phyloP scores from a whole-genome alignment of 2,797 vertebrate genomes.

The Neosilurus hyrtlii region DNA sequence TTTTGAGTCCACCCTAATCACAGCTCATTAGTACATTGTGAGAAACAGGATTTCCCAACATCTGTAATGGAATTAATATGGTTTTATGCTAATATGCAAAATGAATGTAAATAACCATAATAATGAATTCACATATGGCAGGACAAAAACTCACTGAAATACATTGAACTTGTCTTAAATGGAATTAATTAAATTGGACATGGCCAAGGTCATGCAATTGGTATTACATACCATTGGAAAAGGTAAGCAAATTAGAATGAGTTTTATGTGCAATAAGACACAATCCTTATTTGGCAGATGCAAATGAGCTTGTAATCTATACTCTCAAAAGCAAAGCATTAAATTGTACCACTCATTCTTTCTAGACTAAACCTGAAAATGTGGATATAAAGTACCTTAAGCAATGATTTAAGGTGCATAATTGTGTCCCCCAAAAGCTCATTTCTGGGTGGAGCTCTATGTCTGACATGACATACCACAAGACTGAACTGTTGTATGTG shows the following conservation, averaged over 20 bases:
- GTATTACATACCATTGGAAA: slow-evolving; percentile 47
- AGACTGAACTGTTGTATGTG: not conserved
- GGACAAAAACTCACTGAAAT: slow-evolving; percentile 42
- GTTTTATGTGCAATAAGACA: not conserved
- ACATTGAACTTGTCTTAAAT: slow-evolving; percentile 22
- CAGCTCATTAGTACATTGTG: slow-evolving; percentile 33
- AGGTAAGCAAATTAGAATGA: not conserved
- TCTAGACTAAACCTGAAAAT: not conserved
- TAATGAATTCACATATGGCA: slow-evolving; percentile 11
- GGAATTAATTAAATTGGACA: slow-evolving; percentile 50
- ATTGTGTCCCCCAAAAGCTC: not conserved
- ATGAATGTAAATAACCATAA: slow-evolving; percentile 23
- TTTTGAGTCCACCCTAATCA: slow-evolving; percentile 28
- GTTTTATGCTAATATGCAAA: not conserved
- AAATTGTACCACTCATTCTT: not conserved
- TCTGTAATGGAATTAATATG: slow-evolving; percentile 15
- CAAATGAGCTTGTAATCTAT: not conserved
- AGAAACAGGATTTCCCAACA: slow-evolving; percentile 10
- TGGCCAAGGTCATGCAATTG: slow-evolving; percentile 37
- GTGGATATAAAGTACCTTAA: not conserved
- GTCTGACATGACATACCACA: not conserved
- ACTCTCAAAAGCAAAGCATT: not conserved
- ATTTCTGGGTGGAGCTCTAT: not conserved
- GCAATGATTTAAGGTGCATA: not conserved
- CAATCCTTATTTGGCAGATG: slow-evolving; percentile 11